Percentiles rank a stretch among this genome's conserved stretches.
Evolutionary conservation across 2,888 invertebrate genomes (phyloP).

Genomic region (Eristalis pertinax): DNA sequence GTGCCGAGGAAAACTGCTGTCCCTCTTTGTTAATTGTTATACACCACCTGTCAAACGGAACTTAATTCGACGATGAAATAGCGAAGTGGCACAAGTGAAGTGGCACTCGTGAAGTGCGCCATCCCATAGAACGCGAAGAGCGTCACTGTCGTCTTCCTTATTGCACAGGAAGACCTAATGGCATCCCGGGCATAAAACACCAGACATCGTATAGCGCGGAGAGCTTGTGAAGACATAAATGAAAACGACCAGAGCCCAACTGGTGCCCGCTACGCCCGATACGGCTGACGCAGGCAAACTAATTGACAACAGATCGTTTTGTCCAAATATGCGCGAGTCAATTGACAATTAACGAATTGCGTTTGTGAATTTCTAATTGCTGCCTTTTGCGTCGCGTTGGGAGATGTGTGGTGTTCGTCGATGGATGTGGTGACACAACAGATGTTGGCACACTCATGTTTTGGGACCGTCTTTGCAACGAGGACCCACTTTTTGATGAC

Average conservation of each 20-base stretch:
- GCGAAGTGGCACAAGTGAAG: neutral
- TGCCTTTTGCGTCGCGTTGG: neutral
- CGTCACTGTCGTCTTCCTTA: neutral
- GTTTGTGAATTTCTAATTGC: neutral
- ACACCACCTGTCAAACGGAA: neutral
- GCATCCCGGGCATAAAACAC: neutral
- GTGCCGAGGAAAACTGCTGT: neutral
- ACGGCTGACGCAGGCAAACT: slow-evolving; percentile 9
- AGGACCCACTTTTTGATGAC: neutral
- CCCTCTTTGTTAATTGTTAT: slow-evolving; percentile 4
- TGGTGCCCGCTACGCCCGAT: neutral
- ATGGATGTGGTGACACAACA: neutral
- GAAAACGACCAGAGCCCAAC: neutral
- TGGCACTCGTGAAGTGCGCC: neutral
- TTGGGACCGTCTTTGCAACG: neutral
- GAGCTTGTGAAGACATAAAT: neutral
- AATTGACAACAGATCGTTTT: slow-evolving; percentile 19
- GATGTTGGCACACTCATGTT: neutral
- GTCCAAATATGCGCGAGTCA: neutral
- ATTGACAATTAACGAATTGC: neutral
- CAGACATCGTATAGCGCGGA: neutral
- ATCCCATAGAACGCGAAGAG: neutral
- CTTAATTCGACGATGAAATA: neutral
- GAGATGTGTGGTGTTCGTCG: neutral
- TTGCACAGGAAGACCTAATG: neutral